These are phyloP conservation scores for Eueremaeus valkanovi DNA, from an alignment of 2,888 invertebrate species.

Conservation along the genomic window DNA sequence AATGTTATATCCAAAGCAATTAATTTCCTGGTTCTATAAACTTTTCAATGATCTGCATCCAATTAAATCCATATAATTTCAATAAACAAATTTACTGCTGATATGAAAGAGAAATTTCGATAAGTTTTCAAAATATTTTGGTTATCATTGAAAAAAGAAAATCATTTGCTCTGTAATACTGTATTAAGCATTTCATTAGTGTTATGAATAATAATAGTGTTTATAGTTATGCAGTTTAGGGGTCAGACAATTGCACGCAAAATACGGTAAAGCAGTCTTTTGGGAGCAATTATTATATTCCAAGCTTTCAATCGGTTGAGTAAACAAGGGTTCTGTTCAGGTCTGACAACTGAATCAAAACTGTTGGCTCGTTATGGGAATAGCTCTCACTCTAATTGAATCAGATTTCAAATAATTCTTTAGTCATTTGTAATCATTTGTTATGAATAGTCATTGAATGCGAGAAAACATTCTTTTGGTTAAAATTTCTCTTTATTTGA, in stretches of 20 bases:
- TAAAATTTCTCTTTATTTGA: background rate
- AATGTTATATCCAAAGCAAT: too few relatives aligned
- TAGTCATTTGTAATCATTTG: background rate
- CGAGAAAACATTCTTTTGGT: background rate
- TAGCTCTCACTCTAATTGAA: slow-evolving; percentile 16
- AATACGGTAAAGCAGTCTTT: background rate
- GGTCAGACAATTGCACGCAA: background rate
- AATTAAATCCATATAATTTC: too few relatives aligned
- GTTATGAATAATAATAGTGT: background rate
- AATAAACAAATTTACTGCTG: too few relatives aligned
- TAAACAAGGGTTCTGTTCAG: slow-evolving; percentile 18
- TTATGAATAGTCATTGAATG: background rate
- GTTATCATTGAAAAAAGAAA: slow-evolving; percentile 11
- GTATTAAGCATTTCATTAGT: background rate
- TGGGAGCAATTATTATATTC: slow-evolving; percentile 22
- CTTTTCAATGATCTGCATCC: too few relatives aligned
- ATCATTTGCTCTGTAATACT: too few relatives aligned
- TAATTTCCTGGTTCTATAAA: too few relatives aligned
- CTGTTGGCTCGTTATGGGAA: background rate
- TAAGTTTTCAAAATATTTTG: background rate
- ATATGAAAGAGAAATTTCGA: too few relatives aligned
- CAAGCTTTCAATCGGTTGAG: slow-evolving; percentile 29
- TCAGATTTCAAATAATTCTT: background rate
- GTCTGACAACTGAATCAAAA: slow-evolving; percentile 23
- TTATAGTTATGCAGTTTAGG: background rate